Percentiles rank a stretch among this genome's conserved stretches.
These are phyloP conservation scores for Argyrosomus regius DNA, from an alignment of 2,797 vertebrate genomes.

Conservation along the genomic window DNA sequence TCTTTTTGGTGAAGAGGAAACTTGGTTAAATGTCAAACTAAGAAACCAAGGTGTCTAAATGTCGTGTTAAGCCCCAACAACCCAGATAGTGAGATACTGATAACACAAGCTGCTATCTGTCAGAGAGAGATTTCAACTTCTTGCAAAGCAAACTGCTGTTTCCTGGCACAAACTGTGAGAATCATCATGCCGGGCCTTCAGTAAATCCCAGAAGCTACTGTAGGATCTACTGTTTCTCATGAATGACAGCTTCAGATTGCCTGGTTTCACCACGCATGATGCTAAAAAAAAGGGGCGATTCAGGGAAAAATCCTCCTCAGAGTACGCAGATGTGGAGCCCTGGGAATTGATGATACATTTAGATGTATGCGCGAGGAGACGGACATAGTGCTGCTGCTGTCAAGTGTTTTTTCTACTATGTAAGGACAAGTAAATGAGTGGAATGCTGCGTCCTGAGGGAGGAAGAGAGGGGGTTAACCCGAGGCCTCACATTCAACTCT, in stretches of 20 bases:
- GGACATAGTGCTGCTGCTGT: constrained; percentile 1
- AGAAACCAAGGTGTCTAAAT: background rate
- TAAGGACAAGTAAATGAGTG: constrained; percentile 56
- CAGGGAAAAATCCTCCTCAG: constrained; percentile 10
- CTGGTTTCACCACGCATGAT: background rate
- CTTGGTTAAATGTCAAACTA: background rate
- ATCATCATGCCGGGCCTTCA: constrained; percentile 23
- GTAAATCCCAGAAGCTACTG: constrained; percentile 45
- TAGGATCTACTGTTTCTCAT: constrained; percentile 38
- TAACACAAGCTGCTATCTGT: constrained; percentile 13
- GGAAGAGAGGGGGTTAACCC: constrained; percentile 5
- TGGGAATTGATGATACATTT: constrained; percentile 54
- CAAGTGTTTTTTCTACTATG: constrained; percentile 43
- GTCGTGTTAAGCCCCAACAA: background rate
- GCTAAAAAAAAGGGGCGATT: background rate
- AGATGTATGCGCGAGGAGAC: background rate
- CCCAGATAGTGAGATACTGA: background rate
- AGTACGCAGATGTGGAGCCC: constrained; percentile 36
- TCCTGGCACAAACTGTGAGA: constrained; percentile 54
- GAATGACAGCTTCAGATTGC: constrained; percentile 27
- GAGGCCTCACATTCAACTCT: constrained; percentile 24
- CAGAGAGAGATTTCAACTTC: constrained; percentile 23
- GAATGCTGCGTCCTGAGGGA: constrained; percentile 66
- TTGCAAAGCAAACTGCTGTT: background rate
- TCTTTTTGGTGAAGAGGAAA: background rate